Evolutionary conservation across 2,797 vertebrate genomes (phyloP).

Genomic region (Carapus acus): DNA sequence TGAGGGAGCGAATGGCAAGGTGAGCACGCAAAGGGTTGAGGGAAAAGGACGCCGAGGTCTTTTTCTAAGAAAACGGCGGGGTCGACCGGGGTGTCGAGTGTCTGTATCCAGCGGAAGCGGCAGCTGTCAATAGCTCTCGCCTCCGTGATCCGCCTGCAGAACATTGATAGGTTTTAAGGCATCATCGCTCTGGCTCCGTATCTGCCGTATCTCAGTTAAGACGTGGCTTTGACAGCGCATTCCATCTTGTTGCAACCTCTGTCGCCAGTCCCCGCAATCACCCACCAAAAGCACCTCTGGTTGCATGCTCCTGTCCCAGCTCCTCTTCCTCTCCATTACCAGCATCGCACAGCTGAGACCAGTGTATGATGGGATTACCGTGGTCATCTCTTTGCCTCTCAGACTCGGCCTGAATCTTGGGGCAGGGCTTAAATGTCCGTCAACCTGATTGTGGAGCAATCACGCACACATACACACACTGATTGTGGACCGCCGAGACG

Average conservation of each 20-base stretch:
- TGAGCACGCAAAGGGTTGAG: constrained; percentile 5
- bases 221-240: constrained; percentile 39
- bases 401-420: constrained; percentile 20
- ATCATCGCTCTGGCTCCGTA: constrained; percentile 14
- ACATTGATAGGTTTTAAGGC: constrained; percentile 42
- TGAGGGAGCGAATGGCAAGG: constrained; percentile 7
- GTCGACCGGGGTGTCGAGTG: not conserved
- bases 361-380: constrained; percentile 40
- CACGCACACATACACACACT: constrained; percentile 24
- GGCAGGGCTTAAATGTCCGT: constrained; percentile 43
- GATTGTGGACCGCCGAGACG: constrained; percentile 26
- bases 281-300: constrained; percentile 31
- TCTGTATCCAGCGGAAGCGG: constrained; percentile 6
- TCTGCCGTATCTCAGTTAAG: constrained; percentile 32
- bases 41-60: constrained; percentile 1
- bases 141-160: constrained; percentile 26
- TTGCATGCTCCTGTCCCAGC: constrained; percentile 26
- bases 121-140: not conserved
- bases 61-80: constrained; percentile 7
- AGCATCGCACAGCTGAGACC: constrained; percentile 45
- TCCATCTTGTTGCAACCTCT: constrained; percentile 38
- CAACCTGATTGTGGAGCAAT: constrained; percentile 22
- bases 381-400: constrained; percentile 32
- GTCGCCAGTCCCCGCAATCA: constrained; percentile 11
- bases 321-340: constrained; percentile 27